A percentile compares a stretch with the other conserved stretches of the same genome.
phyloP scores from a whole-genome alignment of 2,113 vertebrate genomes.

The Rhinopomastus cyanomelas region DNA sequence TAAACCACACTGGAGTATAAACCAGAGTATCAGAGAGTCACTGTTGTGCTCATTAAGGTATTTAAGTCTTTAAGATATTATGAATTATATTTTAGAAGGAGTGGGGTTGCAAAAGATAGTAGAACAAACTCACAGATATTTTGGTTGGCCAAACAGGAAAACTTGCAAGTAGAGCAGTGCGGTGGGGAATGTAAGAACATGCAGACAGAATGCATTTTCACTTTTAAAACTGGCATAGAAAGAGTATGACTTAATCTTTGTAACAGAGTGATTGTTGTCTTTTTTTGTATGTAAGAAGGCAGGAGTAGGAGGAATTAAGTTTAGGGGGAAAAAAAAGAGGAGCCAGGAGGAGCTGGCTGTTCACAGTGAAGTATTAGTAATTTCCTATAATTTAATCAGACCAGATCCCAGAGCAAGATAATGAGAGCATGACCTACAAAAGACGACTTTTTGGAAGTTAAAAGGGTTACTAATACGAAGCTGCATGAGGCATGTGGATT shows the following conservation, averaged over 20 bases:
- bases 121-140: neutral
- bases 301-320: slow-evolving; percentile 54
- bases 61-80: slow-evolving; percentile 12
- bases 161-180: neutral
- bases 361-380: slow-evolving; percentile 73
- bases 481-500: slow-evolving; percentile 56
- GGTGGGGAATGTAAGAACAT: neutral
- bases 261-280: neutral
- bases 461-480: slow-evolving; percentile 65
- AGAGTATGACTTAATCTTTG: slow-evolving; percentile 5
- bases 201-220: neutral
- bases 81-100: slow-evolving; percentile 23
- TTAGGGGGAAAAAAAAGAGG: slow-evolving; percentile 7
- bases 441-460: slow-evolving; percentile 67
- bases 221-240: slow-evolving; percentile 1
- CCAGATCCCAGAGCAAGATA: slow-evolving; percentile 74
- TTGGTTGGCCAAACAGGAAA: neutral
- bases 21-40: neutral
- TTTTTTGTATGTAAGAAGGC: slow-evolving; percentile 24
- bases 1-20: slow-evolving; percentile 11
- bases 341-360: slow-evolving; percentile 56
- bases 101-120: neutral
- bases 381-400: slow-evolving; percentile 81
- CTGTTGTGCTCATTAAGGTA: neutral
- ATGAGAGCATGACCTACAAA: slow-evolving; percentile 77